Base-by-base conservation (phyloP, 2,113 vertebrate species). In the Thinocorus orbignyianus region DNA sequence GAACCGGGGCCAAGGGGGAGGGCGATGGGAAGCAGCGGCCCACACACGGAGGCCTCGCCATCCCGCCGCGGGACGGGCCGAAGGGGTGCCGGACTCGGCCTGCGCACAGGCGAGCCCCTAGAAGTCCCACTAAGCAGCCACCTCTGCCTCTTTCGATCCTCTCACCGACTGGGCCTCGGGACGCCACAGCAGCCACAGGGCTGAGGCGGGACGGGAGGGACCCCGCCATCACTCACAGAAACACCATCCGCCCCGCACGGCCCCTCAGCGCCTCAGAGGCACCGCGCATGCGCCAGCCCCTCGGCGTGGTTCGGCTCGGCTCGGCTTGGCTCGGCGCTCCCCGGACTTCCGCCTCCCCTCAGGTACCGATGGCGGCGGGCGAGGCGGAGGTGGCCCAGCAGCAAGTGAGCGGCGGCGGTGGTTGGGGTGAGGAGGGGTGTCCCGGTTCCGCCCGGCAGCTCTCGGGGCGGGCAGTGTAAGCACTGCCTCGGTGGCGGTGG, bases 11-110 rank as follows among this genome's bases (percentile, higher is more conserved):
- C 33, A 3, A 28, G 17, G 4, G 10, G 11, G 30, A 28, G 7
- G 6, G 8, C 55, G 4, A 1, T 0, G 31, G 15, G 9, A 18
- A 15, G 48, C 2, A 28, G 35, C 0, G 20, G 16, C 41, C 3
- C 24, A 5, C 4, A 5, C 9, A 20, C 0, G 4, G 44, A 18
- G 2, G 23, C 52, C 33, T 19, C 37, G 15, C 42, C 60, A 13
- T 4, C 35, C 17, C 42, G 17, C 51, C n/a, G 1, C 18, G 11
- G 41, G 33, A 20, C 28, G 11, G 14, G 44, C 31, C 8, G 23
- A 48, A 26, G 11, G 13, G 18, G 28, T 9, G 25, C 18, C 11
- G 37, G 13, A 30, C 20, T 17, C 7, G 37, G 33, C 55, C 33
- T 3, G 22, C 9, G 22, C 13, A 8, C 57, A 20, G 20, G 65